These are phyloP conservation scores for Oncorhynchus masou DNA, from an alignment of 2,113 vertebrate genomes.

Conservation along the genomic window DNA sequence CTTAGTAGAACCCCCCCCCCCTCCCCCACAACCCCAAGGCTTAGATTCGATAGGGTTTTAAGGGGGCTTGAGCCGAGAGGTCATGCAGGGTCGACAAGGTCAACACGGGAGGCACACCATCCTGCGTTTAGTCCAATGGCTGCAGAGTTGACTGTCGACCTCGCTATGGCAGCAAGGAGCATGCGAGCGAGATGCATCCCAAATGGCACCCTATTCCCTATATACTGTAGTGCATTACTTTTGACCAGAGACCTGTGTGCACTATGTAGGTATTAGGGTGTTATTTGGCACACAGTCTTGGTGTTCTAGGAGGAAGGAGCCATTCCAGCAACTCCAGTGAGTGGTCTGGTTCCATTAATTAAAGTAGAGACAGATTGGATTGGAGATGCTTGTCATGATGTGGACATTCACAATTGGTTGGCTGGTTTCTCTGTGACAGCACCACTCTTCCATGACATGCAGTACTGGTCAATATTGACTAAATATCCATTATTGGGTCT, in stretches of 20 bases:
- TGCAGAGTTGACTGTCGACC: slow-evolving; percentile 35
- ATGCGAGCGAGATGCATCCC: no score
- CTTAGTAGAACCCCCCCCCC: not conserved
- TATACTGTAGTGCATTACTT: no score
- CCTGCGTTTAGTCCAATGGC: slow-evolving; percentile 37
- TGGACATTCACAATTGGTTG: not conserved
- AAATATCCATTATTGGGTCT: no score
- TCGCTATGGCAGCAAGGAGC: slow-evolving; percentile 15
- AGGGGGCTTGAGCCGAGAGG: slow-evolving; percentile 62
- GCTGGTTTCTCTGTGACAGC: no score
- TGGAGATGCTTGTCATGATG: not conserved
- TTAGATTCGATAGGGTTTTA: slow-evolving; percentile 64
- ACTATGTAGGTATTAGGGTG: slow-evolving; percentile 4
- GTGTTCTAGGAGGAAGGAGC: not conserved
- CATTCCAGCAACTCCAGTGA: no score
- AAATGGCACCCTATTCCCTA: no score
- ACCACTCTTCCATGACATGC: not conserved
- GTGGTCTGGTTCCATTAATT: no score
- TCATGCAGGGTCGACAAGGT: slow-evolving; percentile 68
- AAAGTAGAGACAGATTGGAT: slow-evolving; percentile 4
- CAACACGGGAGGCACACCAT: slow-evolving; percentile 57
- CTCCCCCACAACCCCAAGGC: slow-evolving; percentile 44
- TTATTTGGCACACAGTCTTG: not conserved
- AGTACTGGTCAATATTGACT: no score
- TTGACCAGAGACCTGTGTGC: no score